Evolutionary conservation across 2,888 invertebrate species (phyloP).

Genomic region (Eristalinus sepulchralis): DNA sequence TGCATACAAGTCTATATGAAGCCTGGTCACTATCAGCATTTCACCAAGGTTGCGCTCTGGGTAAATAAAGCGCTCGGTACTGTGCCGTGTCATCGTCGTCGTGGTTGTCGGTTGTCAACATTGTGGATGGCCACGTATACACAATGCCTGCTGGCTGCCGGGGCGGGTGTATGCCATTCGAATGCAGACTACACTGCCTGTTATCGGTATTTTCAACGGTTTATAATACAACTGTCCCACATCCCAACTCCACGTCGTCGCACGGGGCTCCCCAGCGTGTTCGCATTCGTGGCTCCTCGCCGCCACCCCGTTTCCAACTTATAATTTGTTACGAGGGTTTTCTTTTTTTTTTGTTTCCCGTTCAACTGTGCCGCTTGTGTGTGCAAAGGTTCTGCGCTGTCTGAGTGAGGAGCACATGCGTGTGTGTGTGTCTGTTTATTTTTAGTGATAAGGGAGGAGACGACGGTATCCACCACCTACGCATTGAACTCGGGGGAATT

Average conservation of each 20-base stretch:
- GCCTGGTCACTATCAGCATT: slow-evolving; percentile 65
- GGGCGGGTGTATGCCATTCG: slow-evolving; percentile 23
- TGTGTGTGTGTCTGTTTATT: slow-evolving; percentile 39
- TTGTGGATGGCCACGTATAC: slow-evolving; percentile 48
- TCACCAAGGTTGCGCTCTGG: slow-evolving; percentile 62
- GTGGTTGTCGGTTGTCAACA: slow-evolving; percentile 23
- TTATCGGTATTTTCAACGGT: slow-evolving; percentile 68
- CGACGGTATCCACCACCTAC: slow-evolving; percentile 58
- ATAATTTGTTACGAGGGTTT: slow-evolving; percentile 45
- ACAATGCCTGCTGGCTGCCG: slow-evolving; percentile 17
- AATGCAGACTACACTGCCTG: slow-evolving; percentile 41
- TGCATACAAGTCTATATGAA: slow-evolving; percentile 36
- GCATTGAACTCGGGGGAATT: slow-evolving; percentile 56
- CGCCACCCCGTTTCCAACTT: slow-evolving; percentile 39
- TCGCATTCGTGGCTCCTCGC: neutral
- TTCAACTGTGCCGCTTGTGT: slow-evolving; percentile 9
- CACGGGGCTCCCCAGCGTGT: neutral
- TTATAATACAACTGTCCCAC: slow-evolving; percentile 60
- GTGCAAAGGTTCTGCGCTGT: slow-evolving; percentile 15
- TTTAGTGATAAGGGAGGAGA: slow-evolving; percentile 50
- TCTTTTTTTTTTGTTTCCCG: slow-evolving; percentile 21
- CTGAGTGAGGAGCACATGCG: neutral
- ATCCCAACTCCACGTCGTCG: slow-evolving; percentile 10
- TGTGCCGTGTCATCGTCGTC: neutral
- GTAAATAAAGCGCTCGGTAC: slow-evolving; percentile 43